Evolutionary conservation across 1,140 invertebrate genomes (phyloP).

Genomic region (Brachionus koreanus): DNA sequence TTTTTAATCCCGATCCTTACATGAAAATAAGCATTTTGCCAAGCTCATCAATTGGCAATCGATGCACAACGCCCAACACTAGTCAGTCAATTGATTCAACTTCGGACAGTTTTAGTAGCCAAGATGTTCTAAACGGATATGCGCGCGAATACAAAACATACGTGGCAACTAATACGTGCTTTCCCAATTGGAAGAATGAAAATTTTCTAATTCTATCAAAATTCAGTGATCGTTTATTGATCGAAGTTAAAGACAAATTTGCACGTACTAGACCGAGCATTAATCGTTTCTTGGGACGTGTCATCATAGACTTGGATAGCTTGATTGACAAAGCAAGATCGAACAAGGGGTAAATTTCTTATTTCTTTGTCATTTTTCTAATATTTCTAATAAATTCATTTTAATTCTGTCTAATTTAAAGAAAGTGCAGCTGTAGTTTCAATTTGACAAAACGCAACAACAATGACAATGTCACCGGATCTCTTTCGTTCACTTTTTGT

Average conservation of each 20-base stretch:
- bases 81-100: slow-evolving; percentile 54
- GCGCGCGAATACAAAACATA: slow-evolving; percentile 55
- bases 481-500: slow-evolving; percentile 1
- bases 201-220: slow-evolving; percentile 57
- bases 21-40: slow-evolving; percentile 59
- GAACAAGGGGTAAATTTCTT: background rate
- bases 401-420: background rate
- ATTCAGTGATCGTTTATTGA: slow-evolving; percentile 59
- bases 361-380: too few relatives aligned
- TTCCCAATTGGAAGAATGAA: slow-evolving; percentile 47
- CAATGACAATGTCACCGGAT: slow-evolving; percentile 32
- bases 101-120: slow-evolving; percentile 54
- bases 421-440: slow-evolving; percentile 24
- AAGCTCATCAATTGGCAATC: slow-evolving; percentile 49
- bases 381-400: background rate
- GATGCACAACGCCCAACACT: slow-evolving; percentile 45
- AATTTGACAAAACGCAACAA: slow-evolving; percentile 28
- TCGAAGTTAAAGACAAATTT: slow-evolving; percentile 63
- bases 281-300: slow-evolving; percentile 60
- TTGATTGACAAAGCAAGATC: slow-evolving; percentile 53
- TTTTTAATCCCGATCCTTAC: slow-evolving; percentile 63
- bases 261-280: slow-evolving; percentile 61
- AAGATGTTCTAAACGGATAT: slow-evolving; percentile 54
- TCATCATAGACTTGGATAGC: slow-evolving; percentile 56
- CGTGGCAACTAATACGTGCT: slow-evolving; percentile 45